phyloP scores from a whole-genome alignment of 2,888 invertebrate genomes.

The Ypsolopha sequella region DNA sequence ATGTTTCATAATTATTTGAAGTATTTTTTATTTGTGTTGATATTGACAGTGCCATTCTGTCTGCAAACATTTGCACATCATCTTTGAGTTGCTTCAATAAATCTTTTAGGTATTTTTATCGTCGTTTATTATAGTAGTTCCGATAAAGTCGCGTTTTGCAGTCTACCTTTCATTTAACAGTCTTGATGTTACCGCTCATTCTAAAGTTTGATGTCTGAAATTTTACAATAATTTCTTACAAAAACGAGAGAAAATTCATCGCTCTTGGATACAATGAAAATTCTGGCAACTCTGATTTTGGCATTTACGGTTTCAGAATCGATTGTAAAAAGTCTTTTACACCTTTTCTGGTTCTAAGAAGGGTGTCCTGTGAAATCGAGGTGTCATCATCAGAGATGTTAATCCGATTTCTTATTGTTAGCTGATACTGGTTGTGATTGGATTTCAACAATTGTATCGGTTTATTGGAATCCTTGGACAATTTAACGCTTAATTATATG shows the following conservation, averaged over 20 bases:
- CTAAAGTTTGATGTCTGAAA: not conserved
- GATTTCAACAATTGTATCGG: constrained; percentile 11
- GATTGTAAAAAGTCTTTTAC: constrained; percentile 45
- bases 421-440: constrained; percentile 10
- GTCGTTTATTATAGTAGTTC: no score
- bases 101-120: no score
- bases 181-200: no score
- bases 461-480: not conserved
- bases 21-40: no score
- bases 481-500: not conserved
- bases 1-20: no score
- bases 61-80: no score
- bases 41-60: no score
- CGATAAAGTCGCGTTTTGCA: no score
- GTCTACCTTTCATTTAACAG: no score
- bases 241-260: no score
- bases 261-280: no score
- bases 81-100: no score
- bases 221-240: not conserved
- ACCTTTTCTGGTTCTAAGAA: constrained; percentile 21
- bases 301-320: constrained; percentile 30
- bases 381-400: constrained; percentile 54
- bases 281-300: not conserved
- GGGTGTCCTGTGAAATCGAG: constrained; percentile 37
- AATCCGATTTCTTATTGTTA: constrained; percentile 25